These are phyloP conservation scores for Sphenodon punctatus DNA, from an alignment of 2,797 vertebrate genomes.

Conservation along the genomic window DNA sequence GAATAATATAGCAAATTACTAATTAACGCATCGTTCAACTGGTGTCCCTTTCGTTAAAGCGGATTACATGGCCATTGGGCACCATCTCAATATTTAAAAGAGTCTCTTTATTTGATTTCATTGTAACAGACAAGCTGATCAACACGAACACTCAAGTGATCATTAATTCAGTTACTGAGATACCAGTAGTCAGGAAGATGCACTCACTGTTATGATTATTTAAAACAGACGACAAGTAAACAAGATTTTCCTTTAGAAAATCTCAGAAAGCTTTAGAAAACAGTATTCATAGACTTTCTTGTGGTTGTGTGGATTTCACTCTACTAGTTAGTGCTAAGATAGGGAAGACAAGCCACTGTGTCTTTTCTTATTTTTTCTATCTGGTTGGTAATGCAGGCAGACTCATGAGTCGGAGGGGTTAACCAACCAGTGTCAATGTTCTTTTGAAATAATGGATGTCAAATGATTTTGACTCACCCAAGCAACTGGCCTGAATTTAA, in stretches of 20 bases:
- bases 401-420: constrained; percentile 30
- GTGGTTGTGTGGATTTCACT: neutral
- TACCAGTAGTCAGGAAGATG: neutral
- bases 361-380: neutral
- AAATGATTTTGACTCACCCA: constrained; percentile 53
- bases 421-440: constrained; percentile 37
- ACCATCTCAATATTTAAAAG: neutral
- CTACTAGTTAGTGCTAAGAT: constrained; percentile 6
- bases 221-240: neutral
- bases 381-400: constrained; percentile 5
- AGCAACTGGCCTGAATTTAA: constrained; percentile 34
- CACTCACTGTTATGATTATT: neutral
- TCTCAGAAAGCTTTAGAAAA: neutral
- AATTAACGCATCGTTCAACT: neutral
- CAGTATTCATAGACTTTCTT: neutral
- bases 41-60: neutral
- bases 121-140: neutral
- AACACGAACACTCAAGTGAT: neutral
- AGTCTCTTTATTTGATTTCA: neutral
- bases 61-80: neutral
- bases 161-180: neutral
- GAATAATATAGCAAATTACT: neutral
- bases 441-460: constrained; percentile 47
- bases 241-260: neutral
- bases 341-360: neutral